Conservation (phyloP, 2,888 invertebrate species). For the Hypomecis atomaria region DNA sequence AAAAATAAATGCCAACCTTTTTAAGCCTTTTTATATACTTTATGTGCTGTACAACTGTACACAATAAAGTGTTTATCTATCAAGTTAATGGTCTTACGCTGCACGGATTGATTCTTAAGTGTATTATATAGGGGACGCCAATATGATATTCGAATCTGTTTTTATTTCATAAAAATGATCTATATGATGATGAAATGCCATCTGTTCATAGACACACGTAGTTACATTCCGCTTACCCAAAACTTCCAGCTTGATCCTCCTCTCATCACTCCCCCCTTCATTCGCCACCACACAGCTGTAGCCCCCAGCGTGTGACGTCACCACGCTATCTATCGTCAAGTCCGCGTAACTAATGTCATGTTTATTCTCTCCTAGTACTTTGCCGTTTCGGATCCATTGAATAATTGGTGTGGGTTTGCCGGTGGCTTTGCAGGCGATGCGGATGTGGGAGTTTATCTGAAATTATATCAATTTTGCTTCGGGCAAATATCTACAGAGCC, state of each 20-base stretch:
- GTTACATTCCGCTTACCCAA: constrained; percentile 3
- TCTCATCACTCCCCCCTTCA: constrained; percentile 5
- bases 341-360: constrained; percentile 62
- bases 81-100: too few relatives aligned
- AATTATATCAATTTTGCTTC: too few relatives aligned
- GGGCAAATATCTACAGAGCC: too few relatives aligned
- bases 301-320: not conserved
- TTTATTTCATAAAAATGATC: too few relatives aligned
- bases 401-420: constrained; percentile 85
- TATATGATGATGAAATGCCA: constrained; percentile 42
- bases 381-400: constrained; percentile 84
- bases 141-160: too few relatives aligned
- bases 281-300: constrained; percentile 7
- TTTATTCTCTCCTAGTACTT: constrained; percentile 50
- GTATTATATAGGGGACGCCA: too few relatives aligned
- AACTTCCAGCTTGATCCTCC: not conserved
- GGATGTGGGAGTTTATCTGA: constrained; percentile 60
- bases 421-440: constrained; percentile 80
- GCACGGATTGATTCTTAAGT: too few relatives aligned
- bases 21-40: too few relatives aligned
- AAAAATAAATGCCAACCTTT: constrained; percentile 36
- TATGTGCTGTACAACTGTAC: too few relatives aligned
- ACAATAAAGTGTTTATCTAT: too few relatives aligned
- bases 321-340: constrained; percentile 55
- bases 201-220: constrained; percentile 39